phyloP scores from a whole-genome alignment of 2,113 vertebrate genomes.

The Cebidichthys violaceus region DNA sequence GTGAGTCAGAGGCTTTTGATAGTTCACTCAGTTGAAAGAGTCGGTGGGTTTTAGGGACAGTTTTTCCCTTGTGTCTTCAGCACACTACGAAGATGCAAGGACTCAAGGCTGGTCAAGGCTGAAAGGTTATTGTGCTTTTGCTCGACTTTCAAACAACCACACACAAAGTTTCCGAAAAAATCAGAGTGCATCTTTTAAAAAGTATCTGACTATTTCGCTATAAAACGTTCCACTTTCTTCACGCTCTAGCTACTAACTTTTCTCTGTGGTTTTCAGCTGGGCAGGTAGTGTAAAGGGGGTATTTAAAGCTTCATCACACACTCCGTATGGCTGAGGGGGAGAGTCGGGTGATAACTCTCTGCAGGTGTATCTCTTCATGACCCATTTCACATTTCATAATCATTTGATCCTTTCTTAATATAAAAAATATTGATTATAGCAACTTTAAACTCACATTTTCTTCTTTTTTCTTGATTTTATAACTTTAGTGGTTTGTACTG shows the following conservation, averaged over 20 bases:
- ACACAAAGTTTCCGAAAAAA: slow-evolving; percentile 8
- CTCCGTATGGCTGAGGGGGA: not conserved
- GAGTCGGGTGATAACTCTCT: not conserved
- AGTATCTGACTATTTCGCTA: not conserved
- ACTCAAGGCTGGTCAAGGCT: slow-evolving; percentile 21
- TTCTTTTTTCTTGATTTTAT: not conserved
- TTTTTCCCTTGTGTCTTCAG: slow-evolving; percentile 24
- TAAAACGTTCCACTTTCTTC: not conserved
- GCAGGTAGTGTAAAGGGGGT: not conserved
- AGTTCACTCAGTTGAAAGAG: slow-evolving; percentile 36
- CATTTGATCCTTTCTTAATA: not conserved
- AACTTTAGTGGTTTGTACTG: not conserved
- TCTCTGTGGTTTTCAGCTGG: not conserved
- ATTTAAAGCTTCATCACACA: not conserved
- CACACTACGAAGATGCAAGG: slow-evolving; percentile 24
- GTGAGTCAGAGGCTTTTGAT: slow-evolving; percentile 59
- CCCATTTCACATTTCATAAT: not conserved
- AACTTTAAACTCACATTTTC: not conserved
- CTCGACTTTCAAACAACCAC: slow-evolving; percentile 17
- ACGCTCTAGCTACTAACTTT: not conserved
- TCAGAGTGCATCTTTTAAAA: slow-evolving; percentile 1
- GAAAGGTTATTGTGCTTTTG: slow-evolving; percentile 18
- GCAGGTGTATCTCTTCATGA: not conserved
- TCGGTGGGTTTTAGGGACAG: slow-evolving; percentile 45
- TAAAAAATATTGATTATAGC: not conserved